A percentile compares a stretch with the other conserved stretches of the same genome.
Evolutionary conservation across 2,888 invertebrate species (phyloP).

Genomic region (Camptogramma bilineatum): DNA sequence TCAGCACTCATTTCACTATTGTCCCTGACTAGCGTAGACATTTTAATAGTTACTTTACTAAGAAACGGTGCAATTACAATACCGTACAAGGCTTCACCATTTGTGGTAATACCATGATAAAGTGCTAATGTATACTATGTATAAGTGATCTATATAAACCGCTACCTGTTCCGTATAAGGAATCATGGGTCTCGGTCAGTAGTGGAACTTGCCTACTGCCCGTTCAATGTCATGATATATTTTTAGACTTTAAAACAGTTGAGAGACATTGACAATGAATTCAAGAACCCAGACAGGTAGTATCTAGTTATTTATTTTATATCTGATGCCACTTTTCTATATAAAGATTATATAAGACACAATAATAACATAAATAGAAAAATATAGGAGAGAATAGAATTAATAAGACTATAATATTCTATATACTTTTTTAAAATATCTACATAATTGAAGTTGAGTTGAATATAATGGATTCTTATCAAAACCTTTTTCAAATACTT

Average conservation of each 20-base stretch:
- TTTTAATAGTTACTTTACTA: constrained; percentile 26
- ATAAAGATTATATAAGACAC: too few relatives aligned
- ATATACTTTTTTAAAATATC: too few relatives aligned
- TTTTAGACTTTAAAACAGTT: constrained; percentile 3
- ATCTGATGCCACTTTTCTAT: too few relatives aligned
- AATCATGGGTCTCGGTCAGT: constrained; percentile 42
- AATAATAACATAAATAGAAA: too few relatives aligned
- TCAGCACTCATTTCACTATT: constrained; percentile 11
- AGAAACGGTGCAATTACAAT: constrained; percentile 32
- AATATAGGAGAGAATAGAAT: too few relatives aligned
- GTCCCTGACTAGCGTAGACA: constrained; percentile 23
- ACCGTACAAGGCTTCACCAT: constrained; percentile 29
- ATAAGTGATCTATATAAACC: constrained; percentile 21
- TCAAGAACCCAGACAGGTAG: not conserved
- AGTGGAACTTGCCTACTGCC: constrained; percentile 50
- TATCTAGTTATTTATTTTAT: not conserved
- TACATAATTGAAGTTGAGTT: too few relatives aligned
- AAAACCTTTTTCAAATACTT: too few relatives aligned
- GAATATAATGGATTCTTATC: too few relatives aligned
- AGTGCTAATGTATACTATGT: constrained; percentile 25
- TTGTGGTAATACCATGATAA: constrained; percentile 33
- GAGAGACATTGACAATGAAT: constrained; percentile 4
- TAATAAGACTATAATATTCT: too few relatives aligned
- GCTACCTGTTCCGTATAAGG: constrained; percentile 31
- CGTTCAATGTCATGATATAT: constrained; percentile 39